Percentiles rank a stretch among this genome's conserved stretches.
Conservation (phyloP, 2,797 vertebrate genomes). For the Phalloptychus januarius region DNA sequence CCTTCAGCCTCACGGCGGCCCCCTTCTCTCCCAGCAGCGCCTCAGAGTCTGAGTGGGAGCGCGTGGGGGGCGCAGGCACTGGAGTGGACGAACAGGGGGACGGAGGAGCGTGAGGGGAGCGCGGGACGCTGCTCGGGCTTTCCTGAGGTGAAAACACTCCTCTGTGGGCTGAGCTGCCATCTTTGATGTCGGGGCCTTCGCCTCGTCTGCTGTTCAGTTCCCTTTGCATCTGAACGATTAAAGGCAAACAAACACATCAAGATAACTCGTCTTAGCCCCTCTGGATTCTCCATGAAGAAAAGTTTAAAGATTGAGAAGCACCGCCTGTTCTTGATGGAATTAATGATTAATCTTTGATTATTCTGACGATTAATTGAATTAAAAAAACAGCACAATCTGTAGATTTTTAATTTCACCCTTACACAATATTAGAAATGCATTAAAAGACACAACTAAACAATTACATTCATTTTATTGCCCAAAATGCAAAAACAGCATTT, state of each 20-base stretch:
- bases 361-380: too few relatives aligned
- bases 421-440: too few relatives aligned
- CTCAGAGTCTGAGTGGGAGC: conserved; percentile 87
- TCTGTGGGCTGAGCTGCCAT: conserved; percentile 55
- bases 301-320: background rate
- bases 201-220: conserved; percentile 77
- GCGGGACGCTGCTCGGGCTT: conserved; percentile 65
- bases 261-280: background rate
- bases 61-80: conserved; percentile 42
- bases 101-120: conserved; percentile 54
- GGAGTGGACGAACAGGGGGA: conserved; percentile 56
- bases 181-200: conserved; percentile 71
- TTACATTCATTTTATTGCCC: too few relatives aligned
- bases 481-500: too few relatives aligned
- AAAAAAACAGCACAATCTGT: too few relatives aligned
- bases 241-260: background rate
- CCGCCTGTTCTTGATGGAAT: background rate
- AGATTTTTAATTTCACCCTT: too few relatives aligned
- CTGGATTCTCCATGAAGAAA: background rate
- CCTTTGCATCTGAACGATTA: conserved; percentile 83
- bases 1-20: conserved; percentile 80
- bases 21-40: conserved; percentile 83
- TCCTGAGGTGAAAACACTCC: conserved; percentile 78
- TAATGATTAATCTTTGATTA: too few relatives aligned
- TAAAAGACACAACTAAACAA: too few relatives aligned